Evolutionary conservation across 2,797 vertebrate species (phyloP).

Genomic region (Poecilia velifera): DNA sequence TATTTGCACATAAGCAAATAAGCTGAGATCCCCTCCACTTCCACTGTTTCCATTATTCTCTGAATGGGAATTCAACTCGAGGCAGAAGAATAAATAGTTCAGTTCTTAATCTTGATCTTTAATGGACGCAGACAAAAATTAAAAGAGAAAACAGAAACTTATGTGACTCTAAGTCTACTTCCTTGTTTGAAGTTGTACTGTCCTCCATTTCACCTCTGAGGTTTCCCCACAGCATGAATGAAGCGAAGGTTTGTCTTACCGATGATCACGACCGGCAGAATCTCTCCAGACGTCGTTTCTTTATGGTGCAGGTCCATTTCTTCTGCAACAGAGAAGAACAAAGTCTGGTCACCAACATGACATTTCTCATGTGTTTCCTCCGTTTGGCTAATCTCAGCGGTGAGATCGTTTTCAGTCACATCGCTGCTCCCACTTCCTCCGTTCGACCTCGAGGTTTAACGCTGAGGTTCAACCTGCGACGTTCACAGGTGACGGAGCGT

Average conservation of each 20-base stretch:
- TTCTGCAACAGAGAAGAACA: slow-evolving; percentile 21
- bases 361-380: neutral
- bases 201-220: neutral
- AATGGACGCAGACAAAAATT: neutral
- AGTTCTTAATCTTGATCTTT: neutral
- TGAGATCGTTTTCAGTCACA: neutral
- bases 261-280: slow-evolving; percentile 79
- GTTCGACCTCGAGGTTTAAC: neutral
- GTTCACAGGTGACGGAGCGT: neutral
- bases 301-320: slow-evolving; percentile 74
- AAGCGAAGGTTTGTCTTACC: slow-evolving; percentile 64
- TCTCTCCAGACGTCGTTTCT: slow-evolving; percentile 57
- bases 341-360: neutral
- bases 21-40: neutral
- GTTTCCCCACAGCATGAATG: neutral
- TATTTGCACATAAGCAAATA: neutral
- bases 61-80: too few species aligned
- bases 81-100: neutral
- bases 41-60: neutral
- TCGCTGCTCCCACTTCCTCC: neutral
- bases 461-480: neutral
- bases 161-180: neutral
- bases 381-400: neutral
- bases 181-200: neutral
- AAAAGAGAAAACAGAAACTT: neutral